Evolutionary conservation across 1,140 invertebrate genomes (phyloP), one percentile per base, ranked within the genome.

Genomic region (Drosophila erecta): DNA sequence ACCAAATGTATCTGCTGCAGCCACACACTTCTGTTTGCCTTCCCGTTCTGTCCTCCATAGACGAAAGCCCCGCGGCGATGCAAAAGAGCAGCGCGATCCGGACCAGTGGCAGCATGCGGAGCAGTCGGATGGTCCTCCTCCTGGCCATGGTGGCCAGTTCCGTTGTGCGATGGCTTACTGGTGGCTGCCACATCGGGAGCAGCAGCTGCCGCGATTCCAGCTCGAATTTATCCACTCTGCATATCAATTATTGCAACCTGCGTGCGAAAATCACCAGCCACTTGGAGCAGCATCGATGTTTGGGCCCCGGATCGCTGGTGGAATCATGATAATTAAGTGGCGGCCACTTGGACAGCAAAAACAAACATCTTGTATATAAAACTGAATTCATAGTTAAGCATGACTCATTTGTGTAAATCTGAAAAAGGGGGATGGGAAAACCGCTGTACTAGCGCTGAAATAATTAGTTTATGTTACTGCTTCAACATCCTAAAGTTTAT

Each of bases 1-100:
- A 30, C 8, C 30, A 30, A 30, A 10, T 8, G 33, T 33, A 38
- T 50, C 37, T 41, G n/a, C n/a, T n/a, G n/a, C n/a, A n/a, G 27
- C 37, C 37, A 24, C 12, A 55, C 44, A 69, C 54, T 46, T 30
- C 33, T 20, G 20, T 35, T 47, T 38, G 4, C 37, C 24, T 58
- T 22, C 15, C 20, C 17, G 30, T 37, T 15, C 17, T 46, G 12
- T 51, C 33, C 38, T 55, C n/a, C 60, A 24, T 93, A 96, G 96
- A 96, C 73, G 96, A 97, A 90, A 96, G 96, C 92, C 96, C 96
- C 66, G 96, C 96, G 40, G 96, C 96, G 8, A 97, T 97, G 96
- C 96, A 97, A 92, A 96, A 96, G 79, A 96, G 96, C 15, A 76
- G 49, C 71, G 83, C 60, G 43, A 64, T 53, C 51, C 64, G n/a